Conservation (phyloP, 2,888 invertebrate genomes). For the Ichneumoninae sp. region DNA sequence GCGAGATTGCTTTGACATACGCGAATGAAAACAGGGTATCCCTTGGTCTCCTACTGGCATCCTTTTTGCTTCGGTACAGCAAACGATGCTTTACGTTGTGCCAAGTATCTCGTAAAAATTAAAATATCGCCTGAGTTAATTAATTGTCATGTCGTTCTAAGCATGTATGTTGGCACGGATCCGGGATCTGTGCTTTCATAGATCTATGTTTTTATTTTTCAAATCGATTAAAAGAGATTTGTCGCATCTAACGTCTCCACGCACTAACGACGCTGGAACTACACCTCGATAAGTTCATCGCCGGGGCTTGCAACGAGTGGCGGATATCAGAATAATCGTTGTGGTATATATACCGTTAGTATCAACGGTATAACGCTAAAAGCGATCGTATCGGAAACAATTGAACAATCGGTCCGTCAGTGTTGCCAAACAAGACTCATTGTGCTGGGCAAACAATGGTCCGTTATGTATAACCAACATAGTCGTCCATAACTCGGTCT, state of each 20-base stretch:
- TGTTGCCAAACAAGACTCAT: constrained; percentile 80
- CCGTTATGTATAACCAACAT: constrained; percentile 76
- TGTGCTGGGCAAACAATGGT: constrained; percentile 81
- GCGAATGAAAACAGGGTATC: constrained; percentile 75
- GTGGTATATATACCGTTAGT: constrained; percentile 37
- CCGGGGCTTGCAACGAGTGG: constrained; percentile 11
- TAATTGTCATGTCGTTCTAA: not conserved
- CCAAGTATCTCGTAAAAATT: not conserved
- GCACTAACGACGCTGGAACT: not conserved
- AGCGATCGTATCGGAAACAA: constrained; percentile 74
- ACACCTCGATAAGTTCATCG: constrained; percentile 5
- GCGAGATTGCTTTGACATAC: constrained; percentile 76
- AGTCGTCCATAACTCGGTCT: constrained; percentile 71
- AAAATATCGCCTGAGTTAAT: not conserved
- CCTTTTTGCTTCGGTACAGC: no score
- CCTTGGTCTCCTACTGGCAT: constrained; percentile 17
- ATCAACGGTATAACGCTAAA: constrained; percentile 64
- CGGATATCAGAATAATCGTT: constrained; percentile 42
- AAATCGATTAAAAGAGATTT: not conserved
- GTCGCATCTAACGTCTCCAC: not conserved
- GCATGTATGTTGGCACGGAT: not conserved
- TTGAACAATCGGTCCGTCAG: constrained; percentile 74
- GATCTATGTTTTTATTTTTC: not conserved
- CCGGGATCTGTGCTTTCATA: not conserved
- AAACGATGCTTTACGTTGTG: no score